These are phyloP conservation scores for Aleiodes alternator DNA, from an alignment of 2,888 invertebrate genomes.

Conservation along the genomic window DNA sequence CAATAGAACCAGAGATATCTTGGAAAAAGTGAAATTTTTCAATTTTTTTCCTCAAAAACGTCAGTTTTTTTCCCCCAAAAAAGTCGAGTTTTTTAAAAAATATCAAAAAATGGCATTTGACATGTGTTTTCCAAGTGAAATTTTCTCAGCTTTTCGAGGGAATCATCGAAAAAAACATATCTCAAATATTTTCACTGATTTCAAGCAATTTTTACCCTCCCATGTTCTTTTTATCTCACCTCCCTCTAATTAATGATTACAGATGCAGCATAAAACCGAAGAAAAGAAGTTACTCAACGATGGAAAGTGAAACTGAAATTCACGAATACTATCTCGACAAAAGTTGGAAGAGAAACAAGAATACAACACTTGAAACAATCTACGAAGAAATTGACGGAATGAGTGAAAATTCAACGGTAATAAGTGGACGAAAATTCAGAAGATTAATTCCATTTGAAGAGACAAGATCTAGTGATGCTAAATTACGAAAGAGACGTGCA, in stretches of 20 bases:
- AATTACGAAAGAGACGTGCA: constrained; percentile 79
- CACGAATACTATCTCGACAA: constrained; percentile 79
- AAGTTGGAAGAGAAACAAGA: constrained; percentile 77
- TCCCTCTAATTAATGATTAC: constrained; percentile 35
- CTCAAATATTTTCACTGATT: too few relatives aligned
- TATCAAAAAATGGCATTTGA: too few relatives aligned
- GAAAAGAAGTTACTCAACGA: constrained; percentile 64
- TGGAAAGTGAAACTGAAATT: constrained; percentile 69
- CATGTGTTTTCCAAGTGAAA: too few relatives aligned
- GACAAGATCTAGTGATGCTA: constrained; percentile 74
- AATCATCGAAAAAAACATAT: too few relatives aligned
- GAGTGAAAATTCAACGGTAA: constrained; percentile 74
- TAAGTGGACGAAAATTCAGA: constrained; percentile 78
- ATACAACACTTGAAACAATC: constrained; percentile 79
- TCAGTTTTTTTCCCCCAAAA: too few relatives aligned
- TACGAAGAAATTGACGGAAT: constrained; percentile 78
- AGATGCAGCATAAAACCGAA: constrained; percentile 69
- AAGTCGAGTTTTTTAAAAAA: too few relatives aligned
- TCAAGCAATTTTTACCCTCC: too few relatives aligned
- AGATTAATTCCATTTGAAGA: constrained; percentile 77
- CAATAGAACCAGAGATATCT: too few relatives aligned
- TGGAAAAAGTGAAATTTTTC: background rate
- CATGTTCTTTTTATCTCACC: too few relatives aligned
- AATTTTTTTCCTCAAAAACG: too few relatives aligned
- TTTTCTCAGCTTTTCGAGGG: too few relatives aligned